Evolutionary conservation across 1,140 invertebrate genomes (phyloP).

Genomic region (Trichonephila clavata): DNA sequence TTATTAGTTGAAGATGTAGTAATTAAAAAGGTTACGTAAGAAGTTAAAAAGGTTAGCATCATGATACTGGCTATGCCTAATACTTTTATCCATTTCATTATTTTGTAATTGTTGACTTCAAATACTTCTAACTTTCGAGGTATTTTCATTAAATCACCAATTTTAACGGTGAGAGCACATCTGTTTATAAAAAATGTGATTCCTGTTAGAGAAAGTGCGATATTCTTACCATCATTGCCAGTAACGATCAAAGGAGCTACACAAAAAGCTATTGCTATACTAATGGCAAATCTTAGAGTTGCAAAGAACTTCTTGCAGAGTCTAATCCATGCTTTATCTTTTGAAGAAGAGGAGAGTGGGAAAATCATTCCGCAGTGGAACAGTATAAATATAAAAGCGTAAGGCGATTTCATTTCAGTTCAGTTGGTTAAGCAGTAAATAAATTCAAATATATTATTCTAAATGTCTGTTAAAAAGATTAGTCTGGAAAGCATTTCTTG

Average conservation of each 20-base stretch:
- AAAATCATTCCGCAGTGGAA: background rate
- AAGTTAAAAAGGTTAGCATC: background rate
- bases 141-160: background rate
- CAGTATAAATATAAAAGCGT: background rate
- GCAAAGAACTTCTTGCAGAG: background rate
- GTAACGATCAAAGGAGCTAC: background rate
- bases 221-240: background rate
- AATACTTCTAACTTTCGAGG: background rate
- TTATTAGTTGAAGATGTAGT: background rate
- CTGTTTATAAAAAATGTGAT: background rate
- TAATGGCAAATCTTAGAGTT: background rate
- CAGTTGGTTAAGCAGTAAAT: no score
- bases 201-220: background rate
- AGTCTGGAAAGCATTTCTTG: no score
- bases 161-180: background rate
- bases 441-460: no score
- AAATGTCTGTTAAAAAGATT: no score
- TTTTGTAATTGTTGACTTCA: background rate
- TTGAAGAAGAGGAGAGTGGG: background rate
- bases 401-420: background rate
- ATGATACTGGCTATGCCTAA: background rate
- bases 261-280: background rate
- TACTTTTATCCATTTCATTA: background rate
- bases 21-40: background rate
- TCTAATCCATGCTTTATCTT: background rate